Evolutionary conservation across 2,888 invertebrate species (phyloP), one percentile per base, ranked within the genome.

Genomic region (Ypsolopha scabrella): DNA sequence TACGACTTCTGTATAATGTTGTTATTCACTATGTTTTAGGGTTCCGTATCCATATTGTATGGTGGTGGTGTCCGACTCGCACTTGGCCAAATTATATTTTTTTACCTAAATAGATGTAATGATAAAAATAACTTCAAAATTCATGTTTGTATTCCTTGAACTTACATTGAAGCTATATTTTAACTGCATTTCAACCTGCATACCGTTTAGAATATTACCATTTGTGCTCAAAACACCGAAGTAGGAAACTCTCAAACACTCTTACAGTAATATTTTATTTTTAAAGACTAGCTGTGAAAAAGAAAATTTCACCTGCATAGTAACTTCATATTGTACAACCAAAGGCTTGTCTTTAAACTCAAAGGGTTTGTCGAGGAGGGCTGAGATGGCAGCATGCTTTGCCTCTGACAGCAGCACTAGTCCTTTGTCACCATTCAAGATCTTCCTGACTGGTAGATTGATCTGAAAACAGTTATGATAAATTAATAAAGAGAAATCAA

Each of bases 341-440:
- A 95, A 76, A 0, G 96, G 95, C 64, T 93, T 95, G 53, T 91
- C 89, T 46, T 87, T 87, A 75, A 99, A 99, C 49, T 91, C 89
- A 75, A 97, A 98, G 0, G 94, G 93, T 68, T 90, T 91, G 52
- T 87, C 88, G 11, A 99, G 81, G 36, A 90, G 88, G 3, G 95
- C 88, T 1, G 98, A 89, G 57, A 99, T 94, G 7, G 99, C 99
- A 10, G 98, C 95, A 80, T 99, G 99, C 66, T 97, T 96, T 0
- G 99, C 99, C 83, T 97, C 96, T 0, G 96, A 94, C 70, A 96
- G 96, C 14, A 98, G 81, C 8, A 98, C 94, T 39, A 99, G 85
- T 10, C 97, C 98, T 53, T 91, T 82, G 72, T 99, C 98, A 50
- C 94, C 93, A 53, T 90, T 90, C 65, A 98, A 89, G 10, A 93